A percentile compares a stretch with the other conserved stretches of the same genome.
These are phyloP conservation scores for Megastigmus dorsalis DNA, from an alignment of 2,888 invertebrate genomes.

Conservation along the genomic window DNA sequence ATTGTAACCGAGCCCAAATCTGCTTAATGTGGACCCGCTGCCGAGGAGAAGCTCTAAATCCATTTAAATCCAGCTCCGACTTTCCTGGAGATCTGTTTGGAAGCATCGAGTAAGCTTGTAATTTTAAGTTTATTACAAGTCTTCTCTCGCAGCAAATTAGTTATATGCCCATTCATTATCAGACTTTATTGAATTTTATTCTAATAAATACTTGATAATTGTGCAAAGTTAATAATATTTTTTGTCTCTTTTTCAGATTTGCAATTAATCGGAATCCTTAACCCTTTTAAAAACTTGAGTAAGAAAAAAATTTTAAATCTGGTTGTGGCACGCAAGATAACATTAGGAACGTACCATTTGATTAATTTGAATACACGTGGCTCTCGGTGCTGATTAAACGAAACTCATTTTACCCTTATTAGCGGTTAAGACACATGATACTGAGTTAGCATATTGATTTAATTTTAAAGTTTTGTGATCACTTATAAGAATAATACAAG, in stretches of 20 bases:
- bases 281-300: background rate
- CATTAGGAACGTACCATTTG: background rate
- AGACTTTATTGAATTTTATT: no score
- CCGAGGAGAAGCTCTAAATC: constrained; percentile 2
- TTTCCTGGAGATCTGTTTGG: constrained; percentile 17
- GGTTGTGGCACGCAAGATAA: background rate
- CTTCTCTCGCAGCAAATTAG: no score
- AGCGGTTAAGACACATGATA: constrained; percentile 11
- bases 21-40: constrained; percentile 6
- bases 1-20: constrained; percentile 29
- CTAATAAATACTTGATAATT: no score
- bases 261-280: background rate
- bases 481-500: no score
- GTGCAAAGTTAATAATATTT: background rate
- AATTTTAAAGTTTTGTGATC: no score
- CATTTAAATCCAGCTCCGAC: constrained; percentile 11
- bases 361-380: constrained; percentile 8
- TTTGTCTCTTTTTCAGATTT: background rate
- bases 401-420: constrained; percentile 18
- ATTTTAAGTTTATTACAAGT: background rate
- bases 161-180: no score
- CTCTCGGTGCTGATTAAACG: constrained; percentile 1
- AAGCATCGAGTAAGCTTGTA: background rate
- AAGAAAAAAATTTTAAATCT: constrained; percentile 9
- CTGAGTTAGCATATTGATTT: constrained; percentile 11